Evolutionary conservation across 2,888 invertebrate species (phyloP).

Genomic region (Yponomeuta sedellus): DNA sequence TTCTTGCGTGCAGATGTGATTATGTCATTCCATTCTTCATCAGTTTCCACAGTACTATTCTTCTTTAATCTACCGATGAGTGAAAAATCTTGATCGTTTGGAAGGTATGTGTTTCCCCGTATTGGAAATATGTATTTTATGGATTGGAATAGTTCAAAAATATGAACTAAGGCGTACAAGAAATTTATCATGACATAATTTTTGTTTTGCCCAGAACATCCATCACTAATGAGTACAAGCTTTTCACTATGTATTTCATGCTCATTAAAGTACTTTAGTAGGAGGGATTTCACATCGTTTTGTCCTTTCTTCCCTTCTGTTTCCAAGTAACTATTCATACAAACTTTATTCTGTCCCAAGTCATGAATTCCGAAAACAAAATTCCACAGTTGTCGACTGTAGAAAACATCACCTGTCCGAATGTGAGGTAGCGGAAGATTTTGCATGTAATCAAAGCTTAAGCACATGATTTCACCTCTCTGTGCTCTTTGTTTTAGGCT

Average conservation of each 20-base stretch:
- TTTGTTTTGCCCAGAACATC: constrained; percentile 21
- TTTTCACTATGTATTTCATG: constrained; percentile 15
- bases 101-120: constrained; percentile 20
- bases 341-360: constrained; percentile 17
- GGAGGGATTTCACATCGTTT: constrained; percentile 21
- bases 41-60: too few species aligned
- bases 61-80: constrained; percentile 18
- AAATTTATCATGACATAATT: constrained; percentile 21
- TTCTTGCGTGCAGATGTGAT: constrained; percentile 16
- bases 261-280: constrained; percentile 18
- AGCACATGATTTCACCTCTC: constrained; percentile 13
- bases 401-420: constrained; percentile 25
- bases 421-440: constrained; percentile 14
- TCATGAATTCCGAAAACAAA: constrained; percentile 21
- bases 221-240: too few species aligned
- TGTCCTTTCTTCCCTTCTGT: constrained; percentile 19
- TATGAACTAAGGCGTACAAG: constrained; percentile 20
- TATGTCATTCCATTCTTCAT: constrained; percentile 17
- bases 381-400: constrained; percentile 20
- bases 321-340: constrained; percentile 19
- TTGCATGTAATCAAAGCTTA: constrained; percentile 16
- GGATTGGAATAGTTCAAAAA: constrained; percentile 17
- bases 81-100: constrained; percentile 21
- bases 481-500: constrained; percentile 8
- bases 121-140: constrained; percentile 20